A percentile compares a stretch with the other conserved stretches of the same genome.
phyloP scores from a whole-genome alignment of 2,797 vertebrate species.

The Acipenser ruthenus region DNA sequence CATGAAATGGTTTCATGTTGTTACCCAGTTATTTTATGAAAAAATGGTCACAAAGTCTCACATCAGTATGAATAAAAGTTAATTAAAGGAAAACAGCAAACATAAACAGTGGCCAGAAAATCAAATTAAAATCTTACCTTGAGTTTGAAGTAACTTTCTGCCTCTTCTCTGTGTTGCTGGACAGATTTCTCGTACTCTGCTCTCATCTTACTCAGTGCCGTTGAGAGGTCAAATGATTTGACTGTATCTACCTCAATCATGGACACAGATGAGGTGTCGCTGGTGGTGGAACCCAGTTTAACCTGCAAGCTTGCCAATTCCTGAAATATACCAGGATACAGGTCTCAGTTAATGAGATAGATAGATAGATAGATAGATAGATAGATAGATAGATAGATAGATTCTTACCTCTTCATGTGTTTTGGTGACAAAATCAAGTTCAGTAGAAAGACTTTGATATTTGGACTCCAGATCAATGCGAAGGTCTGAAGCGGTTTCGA shows the following conservation, averaged over 20 bases:
- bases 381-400: background rate
- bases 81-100: background rate
- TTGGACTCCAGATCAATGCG: conserved; percentile 42
- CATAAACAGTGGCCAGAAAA: background rate
- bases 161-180: conserved; percentile 45
- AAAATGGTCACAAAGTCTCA: background rate
- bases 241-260: conserved; percentile 50
- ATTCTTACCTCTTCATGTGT: conserved; percentile 41
- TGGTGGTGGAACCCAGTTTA: conserved; percentile 39
- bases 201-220: conserved; percentile 42
- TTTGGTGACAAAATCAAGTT: conserved; percentile 42
- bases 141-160: conserved; percentile 47
- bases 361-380: background rate
- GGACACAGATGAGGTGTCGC: conserved; percentile 40
- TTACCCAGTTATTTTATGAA: too few relatives aligned
- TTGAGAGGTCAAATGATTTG: conserved; percentile 46
- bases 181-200: conserved; percentile 46
- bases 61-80: background rate
- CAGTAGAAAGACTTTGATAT: conserved; percentile 33
- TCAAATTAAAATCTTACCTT: conserved; percentile 28
- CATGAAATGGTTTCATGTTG: too few relatives aligned
- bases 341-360: background rate
- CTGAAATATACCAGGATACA: conserved; percentile 20
- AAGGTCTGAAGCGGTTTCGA: conserved; percentile 40
- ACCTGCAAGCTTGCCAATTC: conserved; percentile 40